These are phyloP conservation scores for Mechanitis mazaeus DNA, from an alignment of 2,888 invertebrate species.

Conservation along the genomic window DNA sequence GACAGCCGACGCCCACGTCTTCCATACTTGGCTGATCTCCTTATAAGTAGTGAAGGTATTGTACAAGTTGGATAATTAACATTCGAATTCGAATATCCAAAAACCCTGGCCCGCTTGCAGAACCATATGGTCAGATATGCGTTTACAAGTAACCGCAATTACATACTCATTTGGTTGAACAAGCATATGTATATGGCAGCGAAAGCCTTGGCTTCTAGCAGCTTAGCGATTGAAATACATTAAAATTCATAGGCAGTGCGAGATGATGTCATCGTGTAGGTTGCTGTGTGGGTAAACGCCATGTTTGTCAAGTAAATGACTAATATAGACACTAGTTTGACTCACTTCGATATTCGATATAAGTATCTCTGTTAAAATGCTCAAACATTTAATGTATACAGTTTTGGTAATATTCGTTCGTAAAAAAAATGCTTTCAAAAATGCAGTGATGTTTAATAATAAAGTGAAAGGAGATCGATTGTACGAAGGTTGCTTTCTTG, in stretches of 20 bases:
- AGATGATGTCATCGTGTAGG: conserved; percentile 61
- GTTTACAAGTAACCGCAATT: conserved; percentile 4
- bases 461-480: conserved; percentile 66
- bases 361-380: background rate
- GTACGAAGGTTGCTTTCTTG: conserved; percentile 62
- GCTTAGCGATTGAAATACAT: conserved; percentile 47
- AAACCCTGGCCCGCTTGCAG: conserved; percentile 41
- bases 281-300: conserved; percentile 18
- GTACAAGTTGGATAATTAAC: conserved; percentile 47
- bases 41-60: conserved; percentile 63
- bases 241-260: conserved; percentile 53
- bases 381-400: too few species aligned
- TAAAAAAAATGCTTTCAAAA: conserved; percentile 22
- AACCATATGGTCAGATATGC: conserved; percentile 46
- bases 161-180: conserved; percentile 9
- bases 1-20: conserved; percentile 62
- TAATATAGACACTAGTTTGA: conserved; percentile 54
- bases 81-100: conserved; percentile 52
- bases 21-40: conserved; percentile 60
- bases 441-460: conserved; percentile 59
- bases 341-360: conserved; percentile 39
- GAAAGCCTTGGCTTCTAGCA: conserved; percentile 37
- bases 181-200: conserved; percentile 15
- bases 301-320: conserved; percentile 59
- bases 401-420: conserved; percentile 1